Conservation (phyloP, 2,113 vertebrate genomes). For the Strigops habroptila region DNA sequence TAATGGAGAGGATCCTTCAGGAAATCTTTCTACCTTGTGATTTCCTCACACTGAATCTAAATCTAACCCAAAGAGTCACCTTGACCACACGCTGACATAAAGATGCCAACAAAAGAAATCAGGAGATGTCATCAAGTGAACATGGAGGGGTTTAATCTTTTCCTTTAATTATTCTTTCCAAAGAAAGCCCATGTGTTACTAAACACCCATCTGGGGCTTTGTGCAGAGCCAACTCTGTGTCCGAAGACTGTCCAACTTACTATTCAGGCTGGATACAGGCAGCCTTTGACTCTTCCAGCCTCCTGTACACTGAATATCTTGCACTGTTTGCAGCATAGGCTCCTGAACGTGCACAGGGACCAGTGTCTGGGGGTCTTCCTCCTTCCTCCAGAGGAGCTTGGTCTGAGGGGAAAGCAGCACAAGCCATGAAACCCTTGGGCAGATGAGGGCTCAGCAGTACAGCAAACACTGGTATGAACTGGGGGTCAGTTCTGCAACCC, state of each 20-base stretch:
- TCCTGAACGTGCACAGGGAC: fast-evolving
- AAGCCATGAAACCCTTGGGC: not conserved
- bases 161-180: not conserved
- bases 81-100: not conserved
- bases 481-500: not conserved
- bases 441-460: not conserved
- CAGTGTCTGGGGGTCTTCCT: fast-evolving
- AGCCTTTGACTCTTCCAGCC: not conserved
- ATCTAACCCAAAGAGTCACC: not conserved
- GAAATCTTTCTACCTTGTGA: not conserved
- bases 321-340: fast-evolving
- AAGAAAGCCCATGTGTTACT: not conserved
- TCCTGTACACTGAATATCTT: not conserved
- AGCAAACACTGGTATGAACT: not conserved
- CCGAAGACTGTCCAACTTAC: not conserved
- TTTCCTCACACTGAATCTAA: not conserved
- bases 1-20: not conserved
- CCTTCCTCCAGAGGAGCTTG: not conserved
- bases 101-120: not conserved
- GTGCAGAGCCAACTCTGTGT: fast-evolving
- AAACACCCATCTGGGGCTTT: not conserved
- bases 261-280: not conserved
- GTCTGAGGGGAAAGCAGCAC: not conserved
- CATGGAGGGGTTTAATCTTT: fast-evolving
- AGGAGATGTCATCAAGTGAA: not conserved